Evolutionary conservation across 2,797 vertebrate species (phyloP), one percentile per base, ranked within the genome.

Genomic region (Halcyon smyrnensis): DNA sequence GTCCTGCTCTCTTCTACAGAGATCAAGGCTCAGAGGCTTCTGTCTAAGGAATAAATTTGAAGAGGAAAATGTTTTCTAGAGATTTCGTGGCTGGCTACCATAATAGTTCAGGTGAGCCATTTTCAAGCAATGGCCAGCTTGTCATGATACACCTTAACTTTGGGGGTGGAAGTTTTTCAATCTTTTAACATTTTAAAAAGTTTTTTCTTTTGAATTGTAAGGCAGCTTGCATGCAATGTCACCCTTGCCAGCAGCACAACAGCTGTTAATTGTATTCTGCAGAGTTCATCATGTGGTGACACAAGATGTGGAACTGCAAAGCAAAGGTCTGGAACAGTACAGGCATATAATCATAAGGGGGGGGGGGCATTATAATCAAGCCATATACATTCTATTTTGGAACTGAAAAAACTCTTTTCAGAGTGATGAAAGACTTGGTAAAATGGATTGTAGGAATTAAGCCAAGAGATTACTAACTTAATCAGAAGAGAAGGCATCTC

Each of bases 221-320:
- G 54, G 43, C 70, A 91, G 45, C 68, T 89, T 60, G 45, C 50
- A n/a, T 56, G 62, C 57, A 18, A 78, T 57, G 50, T 67, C 87
- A 89, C 56, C 64, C 65, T 74, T 89, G 74, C 73, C 73, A 95
- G 75, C 84, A 91, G 39, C 70, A 87, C 56, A 87, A 83, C 87
- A 93, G 81, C 68, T 94, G 87, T 73, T 80, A 84, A 84, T 95
- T 90, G 60, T 85, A 34, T 87, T 93, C 87, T 75, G 63, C 45
- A 39, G 85, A 43, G 85, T 81, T 91, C 0, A 3, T 88, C 69
- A 57, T 83, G 86, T 78, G 84, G 74, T 32, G 65, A 77, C 69
- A 81, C 46, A 74, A 90, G 87, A 82, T 62, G 68, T 68, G 43
- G 78, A 93, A 68, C 70, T 93, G 78, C 92, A 91, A 93, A 93